These are phyloP conservation scores for Pongo pygmaeus DNA, from an alignment of 2,113 vertebrate genomes.

Conservation along the genomic window DNA sequence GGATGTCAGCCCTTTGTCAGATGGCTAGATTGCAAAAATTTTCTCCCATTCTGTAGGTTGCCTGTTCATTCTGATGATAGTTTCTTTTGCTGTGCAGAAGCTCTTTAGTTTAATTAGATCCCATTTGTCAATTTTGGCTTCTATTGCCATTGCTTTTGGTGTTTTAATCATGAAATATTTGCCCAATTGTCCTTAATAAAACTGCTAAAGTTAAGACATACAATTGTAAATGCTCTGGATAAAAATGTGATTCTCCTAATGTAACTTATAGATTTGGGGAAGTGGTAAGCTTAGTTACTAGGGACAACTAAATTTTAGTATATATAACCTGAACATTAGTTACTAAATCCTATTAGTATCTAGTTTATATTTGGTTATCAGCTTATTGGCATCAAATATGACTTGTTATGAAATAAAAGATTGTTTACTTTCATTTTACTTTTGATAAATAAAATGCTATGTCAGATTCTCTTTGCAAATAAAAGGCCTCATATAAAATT, in stretches of 20 bases:
- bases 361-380: background rate
- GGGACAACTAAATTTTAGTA: background rate
- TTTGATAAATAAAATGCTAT: conserved; percentile 2
- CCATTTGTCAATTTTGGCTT: too few species aligned
- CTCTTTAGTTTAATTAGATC: too few species aligned
- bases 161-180: too few species aligned
- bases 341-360: background rate
- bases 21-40: too few species aligned
- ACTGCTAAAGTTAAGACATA: background rate
- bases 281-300: background rate
- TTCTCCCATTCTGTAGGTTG: too few species aligned
- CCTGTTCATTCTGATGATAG: too few species aligned
- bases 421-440: background rate
- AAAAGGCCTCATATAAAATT: background rate
- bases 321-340: background rate
- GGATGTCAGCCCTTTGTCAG: too few species aligned
- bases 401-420: background rate
- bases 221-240: background rate
- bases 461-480: background rate
- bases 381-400: background rate
- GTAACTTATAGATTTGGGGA: background rate
- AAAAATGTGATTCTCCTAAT: background rate
- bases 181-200: background rate
- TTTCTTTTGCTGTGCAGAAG: too few species aligned
- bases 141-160: too few species aligned